Percentiles rank a stretch among this genome's conserved stretches.
These are phyloP conservation scores for Colius striatus DNA, from an alignment of 2,113 vertebrate species.

Conservation along the genomic window DNA sequence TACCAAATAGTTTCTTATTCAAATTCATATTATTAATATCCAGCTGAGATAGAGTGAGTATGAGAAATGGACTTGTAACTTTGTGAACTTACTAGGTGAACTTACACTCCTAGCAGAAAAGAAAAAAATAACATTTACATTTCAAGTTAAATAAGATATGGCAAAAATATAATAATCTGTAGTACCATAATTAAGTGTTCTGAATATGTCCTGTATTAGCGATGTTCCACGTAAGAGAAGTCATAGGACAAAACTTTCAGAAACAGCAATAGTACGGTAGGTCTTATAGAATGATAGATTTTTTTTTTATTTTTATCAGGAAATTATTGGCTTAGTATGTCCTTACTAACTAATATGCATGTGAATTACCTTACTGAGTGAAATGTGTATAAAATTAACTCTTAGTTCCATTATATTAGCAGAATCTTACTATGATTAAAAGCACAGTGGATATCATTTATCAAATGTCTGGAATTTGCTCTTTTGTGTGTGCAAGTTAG, in stretches of 20 bases:
- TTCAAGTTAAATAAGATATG: neutral
- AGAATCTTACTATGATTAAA: neutral
- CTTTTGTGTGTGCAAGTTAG: neutral
- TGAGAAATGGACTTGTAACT: neutral
- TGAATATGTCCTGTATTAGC: neutral
- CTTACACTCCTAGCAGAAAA: neutral
- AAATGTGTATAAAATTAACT: neutral
- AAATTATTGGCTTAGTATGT: neutral
- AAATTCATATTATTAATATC: neutral
- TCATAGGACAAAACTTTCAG: neutral
- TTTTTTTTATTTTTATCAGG: neutral
- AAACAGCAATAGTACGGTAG: neutral
- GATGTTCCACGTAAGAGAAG: neutral
- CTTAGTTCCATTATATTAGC: neutral
- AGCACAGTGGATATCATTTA: neutral
- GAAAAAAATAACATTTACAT: neutral
- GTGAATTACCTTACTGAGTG: neutral
- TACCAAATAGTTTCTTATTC: neutral
- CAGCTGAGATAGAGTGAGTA: neutral
- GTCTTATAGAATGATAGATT: neutral
- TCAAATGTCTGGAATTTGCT: neutral
- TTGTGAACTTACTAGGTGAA: neutral
- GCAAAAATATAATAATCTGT: neutral
- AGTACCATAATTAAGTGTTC: neutral
- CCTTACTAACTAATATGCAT: neutral